Evolutionary conservation across 2,797 vertebrate species (phyloP).

Genomic region (Halcyon leucocephala): DNA sequence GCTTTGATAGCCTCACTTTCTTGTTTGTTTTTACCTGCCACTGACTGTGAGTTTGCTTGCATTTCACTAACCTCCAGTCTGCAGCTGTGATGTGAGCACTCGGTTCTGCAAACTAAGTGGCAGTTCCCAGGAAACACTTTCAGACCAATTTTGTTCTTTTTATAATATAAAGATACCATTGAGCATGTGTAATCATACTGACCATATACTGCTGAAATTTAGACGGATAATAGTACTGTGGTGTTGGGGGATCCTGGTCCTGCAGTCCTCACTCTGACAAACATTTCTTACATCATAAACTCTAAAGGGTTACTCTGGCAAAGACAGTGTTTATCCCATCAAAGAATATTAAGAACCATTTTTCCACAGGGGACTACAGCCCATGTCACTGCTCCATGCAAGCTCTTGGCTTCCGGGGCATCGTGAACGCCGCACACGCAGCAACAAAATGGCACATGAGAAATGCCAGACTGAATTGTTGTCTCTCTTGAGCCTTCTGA

Average conservation of each 20-base stretch:
- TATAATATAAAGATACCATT: neutral
- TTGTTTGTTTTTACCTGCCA: slow-evolving; percentile 23
- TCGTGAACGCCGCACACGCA: neutral
- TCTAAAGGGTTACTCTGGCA: neutral
- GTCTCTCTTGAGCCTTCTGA: neutral
- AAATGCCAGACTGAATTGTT: neutral
- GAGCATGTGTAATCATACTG: neutral
- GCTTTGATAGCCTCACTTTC: neutral
- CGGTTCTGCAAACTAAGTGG: neutral
- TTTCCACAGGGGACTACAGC: neutral
- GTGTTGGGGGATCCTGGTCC: neutral
- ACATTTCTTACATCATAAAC: neutral
- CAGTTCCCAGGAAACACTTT: neutral
- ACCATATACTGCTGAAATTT: neutral
- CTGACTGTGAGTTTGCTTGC: neutral
- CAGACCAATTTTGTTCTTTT: neutral
- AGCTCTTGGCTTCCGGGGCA: neutral
- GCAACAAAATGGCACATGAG: neutral
- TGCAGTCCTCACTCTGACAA: neutral
- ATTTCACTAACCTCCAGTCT: neutral
- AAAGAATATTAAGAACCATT: neutral
- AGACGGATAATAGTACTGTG: neutral
- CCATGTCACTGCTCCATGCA: neutral
- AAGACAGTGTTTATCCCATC: neutral
- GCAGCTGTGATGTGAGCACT: neutral